A percentile compares a stretch with the other conserved stretches of the same genome.
Conservation (phyloP, 2,113 vertebrate species). For the Neotragus pygmaeus region DNA sequence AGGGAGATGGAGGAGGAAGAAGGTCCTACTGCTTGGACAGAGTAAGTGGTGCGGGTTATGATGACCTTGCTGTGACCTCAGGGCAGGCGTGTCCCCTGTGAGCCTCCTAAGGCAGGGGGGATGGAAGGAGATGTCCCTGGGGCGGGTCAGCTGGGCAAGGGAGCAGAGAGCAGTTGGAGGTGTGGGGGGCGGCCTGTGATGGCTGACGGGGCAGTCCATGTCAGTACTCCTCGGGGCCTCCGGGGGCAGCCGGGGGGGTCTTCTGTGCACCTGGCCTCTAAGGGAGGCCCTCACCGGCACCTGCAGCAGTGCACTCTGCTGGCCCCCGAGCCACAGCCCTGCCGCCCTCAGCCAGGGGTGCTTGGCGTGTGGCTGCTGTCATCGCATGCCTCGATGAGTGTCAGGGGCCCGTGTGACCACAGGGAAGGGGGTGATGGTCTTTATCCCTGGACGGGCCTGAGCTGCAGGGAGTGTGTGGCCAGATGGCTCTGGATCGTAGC, state of each 20-base stretch:
- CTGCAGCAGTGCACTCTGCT: too few relatives aligned
- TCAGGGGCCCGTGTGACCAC: neutral
- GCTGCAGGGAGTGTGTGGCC: too few relatives aligned
- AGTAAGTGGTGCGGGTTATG: neutral
- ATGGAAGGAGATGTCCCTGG: neutral
- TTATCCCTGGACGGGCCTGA: neutral
- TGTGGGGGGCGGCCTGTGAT: neutral
- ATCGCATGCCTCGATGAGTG: neutral
- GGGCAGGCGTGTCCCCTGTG: neutral
- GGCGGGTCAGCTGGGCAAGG: neutral
- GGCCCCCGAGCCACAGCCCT: neutral
- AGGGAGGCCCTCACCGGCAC: too few relatives aligned
- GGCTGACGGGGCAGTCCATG: neutral
- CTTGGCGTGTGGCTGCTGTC: neutral
- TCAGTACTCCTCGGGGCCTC: neutral
- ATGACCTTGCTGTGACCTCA: neutral
- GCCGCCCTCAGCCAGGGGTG: neutral
- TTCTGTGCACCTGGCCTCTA: too few relatives aligned
- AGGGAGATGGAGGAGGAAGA: neutral
- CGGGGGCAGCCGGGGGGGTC: too few relatives aligned
- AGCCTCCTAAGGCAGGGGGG: neutral
- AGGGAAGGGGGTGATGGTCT: neutral
- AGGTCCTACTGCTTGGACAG: neutral
- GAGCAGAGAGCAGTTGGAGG: rapidly evolving
- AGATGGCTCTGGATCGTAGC: too few relatives aligned